Conservation (phyloP, 2,888 invertebrate genomes). For the Pocota personata region DNA sequence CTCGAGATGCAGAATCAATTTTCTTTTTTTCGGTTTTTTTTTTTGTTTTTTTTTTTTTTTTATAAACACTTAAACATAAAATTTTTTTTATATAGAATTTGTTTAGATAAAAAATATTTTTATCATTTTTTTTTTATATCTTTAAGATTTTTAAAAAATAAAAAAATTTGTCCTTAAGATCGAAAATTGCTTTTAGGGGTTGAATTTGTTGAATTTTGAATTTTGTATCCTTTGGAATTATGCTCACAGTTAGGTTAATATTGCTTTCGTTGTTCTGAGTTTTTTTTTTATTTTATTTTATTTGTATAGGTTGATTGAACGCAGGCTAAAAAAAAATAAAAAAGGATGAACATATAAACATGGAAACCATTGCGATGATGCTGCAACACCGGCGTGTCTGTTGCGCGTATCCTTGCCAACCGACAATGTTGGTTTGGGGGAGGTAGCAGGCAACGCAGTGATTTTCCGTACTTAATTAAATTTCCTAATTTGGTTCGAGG, state of each 20-base stretch:
- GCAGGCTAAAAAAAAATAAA: slow-evolving; percentile 52
- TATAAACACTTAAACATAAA: slow-evolving; percentile 15
- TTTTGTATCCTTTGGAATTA: slow-evolving; percentile 64
- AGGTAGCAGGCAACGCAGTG: slow-evolving; percentile 24
- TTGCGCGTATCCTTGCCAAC: slow-evolving; percentile 67
- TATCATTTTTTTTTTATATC: slow-evolving; percentile 22
- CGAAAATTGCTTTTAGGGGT: slow-evolving; percentile 68
- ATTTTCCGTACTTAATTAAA: slow-evolving; percentile 73
- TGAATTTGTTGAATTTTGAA: slow-evolving; percentile 46
- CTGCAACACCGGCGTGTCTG: slow-evolving; percentile 15
- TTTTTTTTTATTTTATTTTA: slow-evolving; percentile 67
- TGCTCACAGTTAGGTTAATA: slow-evolving; percentile 80
- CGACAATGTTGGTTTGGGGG: slow-evolving; percentile 24
- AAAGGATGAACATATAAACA: not conserved
- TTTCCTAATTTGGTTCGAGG: slow-evolving; percentile 75
- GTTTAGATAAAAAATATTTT: slow-evolving; percentile 56
- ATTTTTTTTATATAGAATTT: slow-evolving; percentile 5
- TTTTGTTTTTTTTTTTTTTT: not conserved
- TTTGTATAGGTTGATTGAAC: slow-evolving; percentile 62
- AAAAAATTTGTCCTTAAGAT: slow-evolving; percentile 58
- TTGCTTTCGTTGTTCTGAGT: slow-evolving; percentile 82
- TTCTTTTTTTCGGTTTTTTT: not conserved
- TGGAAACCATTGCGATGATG: slow-evolving; percentile 32
- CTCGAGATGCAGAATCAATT: slow-evolving; percentile 27
- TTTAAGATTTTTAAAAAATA: slow-evolving; percentile 23